Base-by-base conservation (phyloP, 1,140 invertebrate species). In the Drosophila fuyamai region DNA sequence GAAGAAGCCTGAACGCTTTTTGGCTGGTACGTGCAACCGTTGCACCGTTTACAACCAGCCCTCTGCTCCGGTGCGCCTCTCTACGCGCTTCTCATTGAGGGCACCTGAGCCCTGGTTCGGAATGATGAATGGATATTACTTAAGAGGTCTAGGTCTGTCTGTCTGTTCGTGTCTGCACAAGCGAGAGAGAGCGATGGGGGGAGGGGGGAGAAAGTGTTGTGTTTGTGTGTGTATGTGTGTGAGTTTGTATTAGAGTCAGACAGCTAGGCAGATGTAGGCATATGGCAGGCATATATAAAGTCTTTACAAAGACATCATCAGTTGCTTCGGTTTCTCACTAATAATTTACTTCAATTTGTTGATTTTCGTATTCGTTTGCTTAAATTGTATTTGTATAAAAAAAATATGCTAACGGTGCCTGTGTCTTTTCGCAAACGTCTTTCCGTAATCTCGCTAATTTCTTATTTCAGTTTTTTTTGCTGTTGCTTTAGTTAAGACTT, bases 201-300 rank as follows among this genome's bases (percentile, higher is more conserved):
- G 27, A 23, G n/a, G 57, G 8, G 23, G 27, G 54, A 63, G 48
- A 68, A 55, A 48, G 27, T 43, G 2, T 23, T 16, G 46, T 29
- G 32, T 43, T 12, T 59, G 48, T 79, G 51, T 16, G 46, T 29
- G 32, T 43, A 9, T 59, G 48, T 79, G 51, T 74, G 29, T 74
- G 41, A 60, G 53, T 72, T 51, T 82, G 50, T 59, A 63, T 71
- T 75, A 84, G 81, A 85, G 81, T 89, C 72, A 83, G 83, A 89
- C 79, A 89, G 83, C 83, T 88, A 89, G 84, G 84, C 84, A 88
- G 85, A 88, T 88, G 81, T 89, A 88, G 84, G 84, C 84, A 88
- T 88, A 88, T 88, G 84, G 84, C 84, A 88, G 84, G 84, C 84
- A 88, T 88, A 81, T 88, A 88, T 88, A 89, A 89, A 88, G 84